Evolutionary conservation across 2,113 vertebrate species (phyloP), one percentile per base, ranked within the genome.

Genomic region (Diadophis punctatus): DNA sequence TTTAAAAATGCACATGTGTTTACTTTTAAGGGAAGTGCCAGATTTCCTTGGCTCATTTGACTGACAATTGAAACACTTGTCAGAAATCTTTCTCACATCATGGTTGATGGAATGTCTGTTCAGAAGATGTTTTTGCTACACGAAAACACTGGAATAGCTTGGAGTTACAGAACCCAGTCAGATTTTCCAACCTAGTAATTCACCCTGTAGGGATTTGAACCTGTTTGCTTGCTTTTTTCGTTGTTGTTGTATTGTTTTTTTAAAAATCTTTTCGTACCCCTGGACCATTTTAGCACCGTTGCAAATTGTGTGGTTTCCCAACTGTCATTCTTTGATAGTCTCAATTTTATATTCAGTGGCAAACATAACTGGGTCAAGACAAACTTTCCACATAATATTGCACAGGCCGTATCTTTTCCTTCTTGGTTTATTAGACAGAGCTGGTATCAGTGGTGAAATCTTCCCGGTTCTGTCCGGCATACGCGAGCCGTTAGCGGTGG

Each of bases 341-440:
- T 88, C 86, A 39, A 30, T 43, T 91, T 91, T 93, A 91, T 43
- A 52, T 80, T 30, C 30, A 74, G 7, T 56, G 30, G 49, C 86
- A 87, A 91, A 93, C 58, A 46, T 46, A 91, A 91, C 86, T 88
- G 30, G 86, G 63, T 85, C 86, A 20, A 43, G 20, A 80, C 84
- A 88, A 91, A 91, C 86, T 90, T 91, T 88, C 30, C 1, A 56
- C 43, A 25, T 27, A 68, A 74, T 14, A 12, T 27, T 25, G 39
- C 11, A 27, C 23, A 56, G 53, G 58, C 12, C 30, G 43, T 18
- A 0, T 27, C 18, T 88, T 49, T 20, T 27, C 48, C 46, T 39
- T 14, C 30, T 49, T 1, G 3, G 16, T 91, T 93, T 74, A 88
- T 56, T 49, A 46, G 39, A 8, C 20, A 7, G 51, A 60, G 39